Evolutionary conservation across 2,113 vertebrate genomes (phyloP).

Genomic region (Jacana jacana): DNA sequence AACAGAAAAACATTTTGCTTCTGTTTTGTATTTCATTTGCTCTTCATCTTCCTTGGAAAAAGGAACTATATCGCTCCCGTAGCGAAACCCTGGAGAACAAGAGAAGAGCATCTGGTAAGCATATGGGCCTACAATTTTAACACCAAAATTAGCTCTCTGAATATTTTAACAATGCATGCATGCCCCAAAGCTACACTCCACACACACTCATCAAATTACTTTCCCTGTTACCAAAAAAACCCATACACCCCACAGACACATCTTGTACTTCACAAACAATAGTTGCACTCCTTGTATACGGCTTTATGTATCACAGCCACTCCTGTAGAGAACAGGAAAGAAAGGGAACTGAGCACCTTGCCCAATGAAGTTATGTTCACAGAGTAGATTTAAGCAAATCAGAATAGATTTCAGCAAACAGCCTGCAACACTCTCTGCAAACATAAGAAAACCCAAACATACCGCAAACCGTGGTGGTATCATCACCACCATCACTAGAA

Average conservation of each 20-base stretch:
- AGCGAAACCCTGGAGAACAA: slow-evolving; percentile 85
- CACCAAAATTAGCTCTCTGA: slow-evolving; percentile 20
- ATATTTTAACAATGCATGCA: slow-evolving; percentile 54
- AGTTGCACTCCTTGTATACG: background rate
- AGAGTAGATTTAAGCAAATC: slow-evolving; percentile 30
- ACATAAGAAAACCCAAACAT: slow-evolving; percentile 23
- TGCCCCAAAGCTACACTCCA: slow-evolving; percentile 21
- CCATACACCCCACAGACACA: slow-evolving; percentile 2
- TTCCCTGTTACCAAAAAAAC: slow-evolving; percentile 29
- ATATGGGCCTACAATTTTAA: slow-evolving; percentile 40
- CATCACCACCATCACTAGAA: background rate
- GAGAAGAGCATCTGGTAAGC: slow-evolving; percentile 62
- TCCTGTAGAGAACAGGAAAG: slow-evolving; percentile 12
- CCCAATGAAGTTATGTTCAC: background rate
- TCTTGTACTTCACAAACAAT: background rate
- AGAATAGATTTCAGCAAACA: slow-evolving; percentile 17
- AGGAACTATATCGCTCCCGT: slow-evolving; percentile 94
- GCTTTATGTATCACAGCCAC: slow-evolving; percentile 21
- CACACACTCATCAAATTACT: slow-evolving; percentile 28
- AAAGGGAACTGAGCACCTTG: background rate
- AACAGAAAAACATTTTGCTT: slow-evolving; percentile 91
- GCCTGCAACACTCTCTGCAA: slow-evolving; percentile 31
- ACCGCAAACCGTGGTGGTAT: background rate
- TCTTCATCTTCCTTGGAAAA: slow-evolving; percentile 97
- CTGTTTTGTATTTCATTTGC: slow-evolving; percentile 95